Base-by-base conservation (phyloP, 2,797 vertebrate genomes). In the Heterohyrax brucei region DNA sequence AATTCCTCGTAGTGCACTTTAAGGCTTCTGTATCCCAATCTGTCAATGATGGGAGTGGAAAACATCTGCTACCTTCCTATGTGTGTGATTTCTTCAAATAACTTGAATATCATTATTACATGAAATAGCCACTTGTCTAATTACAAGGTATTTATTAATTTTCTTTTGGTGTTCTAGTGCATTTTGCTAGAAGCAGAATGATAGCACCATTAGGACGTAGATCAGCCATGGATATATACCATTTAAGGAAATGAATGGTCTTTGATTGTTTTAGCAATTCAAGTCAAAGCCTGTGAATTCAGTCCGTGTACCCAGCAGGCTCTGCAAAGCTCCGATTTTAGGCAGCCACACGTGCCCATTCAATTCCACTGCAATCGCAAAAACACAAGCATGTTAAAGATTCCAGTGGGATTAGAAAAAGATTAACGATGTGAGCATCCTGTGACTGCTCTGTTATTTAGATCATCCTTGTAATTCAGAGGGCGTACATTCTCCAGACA, bases 91-190 rank as follows among this genome's bases (percentile, higher is more conserved):
- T 97, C 79, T 92, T 94, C 85, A 94, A 95, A 95, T 50, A 62
- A 79, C 13, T 0, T 93, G 88, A 93, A 91, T 94, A 78, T 96
- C 72, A 77, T 86, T 89, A 70, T 89, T 77, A 87, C 78, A 82
- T 77, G 61, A 96, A 96, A 95, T 70, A 56, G 66, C 83, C 90
- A 77, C 61, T 93, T 95, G 90, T 90, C 79, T 87, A 81, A 94
- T 97, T 91, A 93, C 90, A 96, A 96, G 64, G 66, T 76, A 93
- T 28, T 94, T 96, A 97, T 94, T 97, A 97, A 97, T 97, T 94
- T 86, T 66, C 66, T 75, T 26, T 94, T 89, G 64, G 84, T 80
- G 2, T 93, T 62, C 30, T 94, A 50, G 46, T 62, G 30, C 46
- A 46, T 96, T 96, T 88, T 85, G 56, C 50, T 84, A 50, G 13